Conservation (phyloP, 1,140 invertebrate species). For the Magallana angulata region DNA sequence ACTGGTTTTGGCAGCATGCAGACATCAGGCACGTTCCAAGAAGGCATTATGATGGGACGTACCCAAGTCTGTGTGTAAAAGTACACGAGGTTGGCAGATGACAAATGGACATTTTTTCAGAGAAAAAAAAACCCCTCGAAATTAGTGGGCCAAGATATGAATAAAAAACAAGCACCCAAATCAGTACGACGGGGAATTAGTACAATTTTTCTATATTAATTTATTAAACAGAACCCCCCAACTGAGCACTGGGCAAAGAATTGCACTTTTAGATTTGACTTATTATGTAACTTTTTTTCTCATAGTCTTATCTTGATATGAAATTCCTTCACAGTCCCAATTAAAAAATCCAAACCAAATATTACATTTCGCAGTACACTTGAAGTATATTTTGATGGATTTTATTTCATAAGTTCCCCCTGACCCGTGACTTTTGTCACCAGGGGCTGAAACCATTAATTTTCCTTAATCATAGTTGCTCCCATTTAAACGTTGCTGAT, state of each 20-base stretch:
- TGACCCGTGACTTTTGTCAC: constrained; percentile 8
- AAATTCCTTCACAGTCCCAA: not conserved
- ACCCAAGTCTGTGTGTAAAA: not conserved
- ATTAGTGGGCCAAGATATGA: not conserved
- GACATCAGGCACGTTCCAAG: not conserved
- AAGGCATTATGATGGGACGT: too few relatives aligned
- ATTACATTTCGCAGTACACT: not conserved
- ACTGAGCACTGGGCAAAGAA: not conserved
- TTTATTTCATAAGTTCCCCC: not conserved
- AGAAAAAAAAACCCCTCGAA: too few relatives aligned
- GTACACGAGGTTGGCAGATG: not conserved
- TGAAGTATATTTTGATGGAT: not conserved
- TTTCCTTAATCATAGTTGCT: not conserved
- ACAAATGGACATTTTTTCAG: not conserved
- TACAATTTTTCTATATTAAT: not conserved
- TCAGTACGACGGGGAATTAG: too few relatives aligned
- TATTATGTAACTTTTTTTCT: constrained; percentile 5
- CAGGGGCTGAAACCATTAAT: not conserved
- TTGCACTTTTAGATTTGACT: not conserved
- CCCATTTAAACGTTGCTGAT: not conserved
- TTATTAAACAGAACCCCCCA: not conserved
- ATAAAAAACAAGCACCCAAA: not conserved
- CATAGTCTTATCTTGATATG: not conserved
- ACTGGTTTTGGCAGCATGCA: not conserved
- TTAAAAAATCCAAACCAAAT: not conserved